Base-by-base conservation (phyloP, 2,888 invertebrate species). In the Nomada hirtipes region DNA sequence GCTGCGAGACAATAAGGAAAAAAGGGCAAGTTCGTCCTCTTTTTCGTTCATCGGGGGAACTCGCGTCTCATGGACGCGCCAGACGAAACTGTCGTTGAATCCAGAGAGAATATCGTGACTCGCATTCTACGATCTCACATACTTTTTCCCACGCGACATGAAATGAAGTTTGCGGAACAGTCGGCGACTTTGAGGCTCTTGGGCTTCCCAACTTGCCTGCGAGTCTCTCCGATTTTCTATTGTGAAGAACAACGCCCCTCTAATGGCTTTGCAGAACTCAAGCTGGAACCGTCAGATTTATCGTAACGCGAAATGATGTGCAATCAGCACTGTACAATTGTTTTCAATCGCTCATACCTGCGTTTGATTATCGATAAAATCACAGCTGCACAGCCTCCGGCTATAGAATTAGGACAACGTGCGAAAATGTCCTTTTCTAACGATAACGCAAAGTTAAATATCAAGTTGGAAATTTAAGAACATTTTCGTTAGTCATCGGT, bases 141-240 rank as follows among this genome's bases (percentile, higher is more conserved):
- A 85, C 88, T 81, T 82, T 81, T 76, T 85, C 85, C 75, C 79
- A 72, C 80, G 86, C 82, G 86, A 75, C 80, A 50, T 80, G 75
- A 79, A 86, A 86, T 84, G 86, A 86, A 86, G 86, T 86, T 86
- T 86, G 78, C 79, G 65, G 86, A 86, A 78, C 86, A 78, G 84
- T 80, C 86, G 76, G 47, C 65, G 87, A 83, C 87, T 86, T 86
- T 73, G 78, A 79, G 76, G 76, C 83, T 86, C 80, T 81, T 67
- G 76, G 69, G 82, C 68, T 87, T 80, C 76, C 72, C 26, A 73
- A 77, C 74, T 75, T 73, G 71, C 82, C 76, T 72, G 69, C 57
- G 73, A 64, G 76, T 61, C 72, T 59, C 75, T 52, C 47, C 78
- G 78, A 76, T 86, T 86, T 79, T 64, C 83, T 72, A 77, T 85